Percentiles rank a stretch among this genome's conserved stretches.
Conservation (phyloP, 2,113 vertebrate species). For the Bettongia penicillata region DNA sequence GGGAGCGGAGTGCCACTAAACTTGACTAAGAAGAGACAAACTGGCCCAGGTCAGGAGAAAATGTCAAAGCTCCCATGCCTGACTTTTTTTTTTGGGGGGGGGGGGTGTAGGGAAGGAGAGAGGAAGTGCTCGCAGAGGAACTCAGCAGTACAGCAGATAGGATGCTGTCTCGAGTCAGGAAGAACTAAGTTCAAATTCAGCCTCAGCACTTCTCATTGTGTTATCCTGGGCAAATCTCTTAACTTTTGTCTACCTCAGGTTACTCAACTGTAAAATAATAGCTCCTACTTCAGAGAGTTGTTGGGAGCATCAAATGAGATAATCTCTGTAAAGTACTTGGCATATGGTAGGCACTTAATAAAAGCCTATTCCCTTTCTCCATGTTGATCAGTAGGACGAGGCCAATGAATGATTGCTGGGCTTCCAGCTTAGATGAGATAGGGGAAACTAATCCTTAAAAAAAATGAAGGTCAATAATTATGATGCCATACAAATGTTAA, state of each 20-base stretch:
- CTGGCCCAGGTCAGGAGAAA: background rate
- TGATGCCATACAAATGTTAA: background rate
- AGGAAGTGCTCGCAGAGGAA: background rate
- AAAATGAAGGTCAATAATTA: too few relatives aligned
- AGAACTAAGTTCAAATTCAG: background rate
- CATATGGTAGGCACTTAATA: background rate
- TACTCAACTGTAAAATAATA: background rate
- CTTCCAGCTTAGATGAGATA: too few relatives aligned
- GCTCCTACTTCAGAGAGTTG: background rate
- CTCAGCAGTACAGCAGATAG: background rate
- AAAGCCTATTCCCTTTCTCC: background rate
- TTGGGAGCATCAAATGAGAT: background rate
- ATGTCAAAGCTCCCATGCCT: too few relatives aligned
- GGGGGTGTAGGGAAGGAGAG: too few relatives aligned
- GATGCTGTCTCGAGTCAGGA: background rate
- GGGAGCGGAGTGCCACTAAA: background rate
- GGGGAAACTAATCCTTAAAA: too few relatives aligned
- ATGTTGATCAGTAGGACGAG: background rate
- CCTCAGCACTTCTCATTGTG: too few relatives aligned
- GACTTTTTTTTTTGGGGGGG: too few relatives aligned
- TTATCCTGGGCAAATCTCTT: too few relatives aligned
- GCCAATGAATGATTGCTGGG: too few relatives aligned
- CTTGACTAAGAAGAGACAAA: background rate
- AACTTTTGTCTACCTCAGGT: too few relatives aligned
- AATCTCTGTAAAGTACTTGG: background rate